A percentile compares a stretch with the other conserved stretches of the same genome.
Conservation (phyloP, 2,888 invertebrate species). For the Tachina fera region DNA sequence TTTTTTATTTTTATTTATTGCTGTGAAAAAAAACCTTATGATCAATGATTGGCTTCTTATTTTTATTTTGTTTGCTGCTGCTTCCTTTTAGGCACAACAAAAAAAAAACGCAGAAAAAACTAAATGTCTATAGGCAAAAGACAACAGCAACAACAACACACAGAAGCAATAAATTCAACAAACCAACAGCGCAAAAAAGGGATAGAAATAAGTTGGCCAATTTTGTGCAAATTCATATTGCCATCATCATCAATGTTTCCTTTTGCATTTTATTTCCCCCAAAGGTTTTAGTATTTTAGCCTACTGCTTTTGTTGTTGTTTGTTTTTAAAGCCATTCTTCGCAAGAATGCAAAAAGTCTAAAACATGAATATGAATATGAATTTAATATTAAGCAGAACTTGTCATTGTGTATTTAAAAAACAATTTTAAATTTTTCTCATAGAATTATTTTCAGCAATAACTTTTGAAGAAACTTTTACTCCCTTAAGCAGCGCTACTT, state of each 20-base stretch:
- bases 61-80: conserved; percentile 44
- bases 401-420: conserved; percentile 70
- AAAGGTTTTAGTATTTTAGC: conserved; percentile 20
- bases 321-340: neutral
- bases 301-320: neutral
- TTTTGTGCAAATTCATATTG: conserved; percentile 64
- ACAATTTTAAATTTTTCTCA: conserved; percentile 62
- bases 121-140: conserved; percentile 49
- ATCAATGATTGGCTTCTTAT: conserved; percentile 68
- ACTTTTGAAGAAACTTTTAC: conserved; percentile 53
- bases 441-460: conserved; percentile 60
- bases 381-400: conserved; percentile 63
- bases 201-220: conserved; percentile 56
- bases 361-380: conserved; percentile 57
- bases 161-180: conserved; percentile 17
- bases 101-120: conserved; percentile 15
- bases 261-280: conserved; percentile 14
- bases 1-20: conserved; percentile 11
- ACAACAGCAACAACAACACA: conserved; percentile 21
- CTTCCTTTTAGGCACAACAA: conserved; percentile 18
- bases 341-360: neutral
- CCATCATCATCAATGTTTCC: conserved; percentile 43
- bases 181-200: conserved; percentile 1
- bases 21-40: conserved; percentile 12
- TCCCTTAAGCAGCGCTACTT: conserved; percentile 22